These are phyloP conservation scores for Lochmaea capreae DNA, from an alignment of 2,888 invertebrate genomes.

Conservation along the genomic window DNA sequence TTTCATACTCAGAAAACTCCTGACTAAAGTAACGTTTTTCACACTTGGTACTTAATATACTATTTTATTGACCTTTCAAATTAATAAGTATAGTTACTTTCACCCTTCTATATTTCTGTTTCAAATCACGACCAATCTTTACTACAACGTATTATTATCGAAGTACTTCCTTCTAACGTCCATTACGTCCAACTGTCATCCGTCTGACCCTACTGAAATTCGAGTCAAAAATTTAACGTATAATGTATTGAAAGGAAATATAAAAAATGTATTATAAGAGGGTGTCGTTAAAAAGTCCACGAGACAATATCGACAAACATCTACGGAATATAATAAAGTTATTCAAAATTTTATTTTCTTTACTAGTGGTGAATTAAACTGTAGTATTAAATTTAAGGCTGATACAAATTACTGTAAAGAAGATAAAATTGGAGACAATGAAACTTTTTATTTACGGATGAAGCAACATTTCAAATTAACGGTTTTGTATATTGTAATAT, in stretches of 20 bases:
- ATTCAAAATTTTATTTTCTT: too few species aligned
- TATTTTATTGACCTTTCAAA: background rate
- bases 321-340: too few species aligned
- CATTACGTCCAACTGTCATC: conserved; percentile 27
- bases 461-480: too few species aligned
- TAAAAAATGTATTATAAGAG: background rate
- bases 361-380: too few species aligned
- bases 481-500: too few species aligned
- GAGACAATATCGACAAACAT: background rate
- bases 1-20: too few species aligned
- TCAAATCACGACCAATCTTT: background rate
- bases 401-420: too few species aligned
- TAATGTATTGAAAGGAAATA: background rate
- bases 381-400: too few species aligned
- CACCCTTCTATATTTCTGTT: background rate
- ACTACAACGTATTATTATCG: conserved; percentile 24
- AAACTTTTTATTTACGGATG: too few species aligned
- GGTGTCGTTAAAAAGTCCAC: background rate
- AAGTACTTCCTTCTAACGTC: conserved; percentile 23
- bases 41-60: too few species aligned
- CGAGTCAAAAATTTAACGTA: background rate
- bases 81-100: background rate
- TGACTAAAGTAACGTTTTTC: too few species aligned
- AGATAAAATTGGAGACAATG: too few species aligned
- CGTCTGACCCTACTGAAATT: conserved; percentile 26